Base-by-base conservation (phyloP, 2,888 invertebrate species). In the Pseudoips prasinana region DNA sequence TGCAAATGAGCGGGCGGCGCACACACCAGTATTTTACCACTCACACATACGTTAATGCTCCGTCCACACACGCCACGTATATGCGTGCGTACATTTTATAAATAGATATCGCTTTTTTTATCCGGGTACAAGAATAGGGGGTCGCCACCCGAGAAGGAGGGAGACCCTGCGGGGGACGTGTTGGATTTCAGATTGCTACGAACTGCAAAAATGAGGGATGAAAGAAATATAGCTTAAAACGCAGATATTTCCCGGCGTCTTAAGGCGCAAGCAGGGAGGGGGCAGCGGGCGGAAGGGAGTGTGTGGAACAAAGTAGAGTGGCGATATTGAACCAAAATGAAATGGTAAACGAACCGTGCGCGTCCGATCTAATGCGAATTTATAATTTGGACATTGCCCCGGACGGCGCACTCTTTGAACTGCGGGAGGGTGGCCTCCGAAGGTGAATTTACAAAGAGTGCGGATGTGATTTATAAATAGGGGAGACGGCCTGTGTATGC, bases 161-260 rank as follows among this genome's bases (percentile, higher is more conserved):
- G 74, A 69, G 66, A 65, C 75, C 84, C 83, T 71, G 81, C 80
- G 83, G 86, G 87, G 84, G 89, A 85, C 87, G 89, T 87, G 86
- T 86, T 86, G 88, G 89, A 85, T 87, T 88, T 86, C 88, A 89
- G 89, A 89, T 89, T 89, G 89, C 89, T 89, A 87, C 89, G 87
- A 88, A 89, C 89, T 89, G 89, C 89, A 89, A 89, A 89, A 89
- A 89, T 89, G 89, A 89, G 89, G 89, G 89, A 89, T 89, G 89
- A 89, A 89, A 89, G 89, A 89, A 89, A 89, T 89, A 89, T 89
- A 89, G 89, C 89, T 89, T 89, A 89, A 89, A 89, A 89, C 89
- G 89, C 88, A 89, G 89, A 89, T 89, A 88, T 87, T 88, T 87
- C 85, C 84, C 85, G 87, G 82, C 87, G 84, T 87, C 87, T 87